Percentiles rank a stretch among this genome's conserved stretches.
These are phyloP conservation scores for Paelopatides confundens DNA, from an alignment of 53 echinoderm and acorn worm species.

Conservation along the genomic window DNA sequence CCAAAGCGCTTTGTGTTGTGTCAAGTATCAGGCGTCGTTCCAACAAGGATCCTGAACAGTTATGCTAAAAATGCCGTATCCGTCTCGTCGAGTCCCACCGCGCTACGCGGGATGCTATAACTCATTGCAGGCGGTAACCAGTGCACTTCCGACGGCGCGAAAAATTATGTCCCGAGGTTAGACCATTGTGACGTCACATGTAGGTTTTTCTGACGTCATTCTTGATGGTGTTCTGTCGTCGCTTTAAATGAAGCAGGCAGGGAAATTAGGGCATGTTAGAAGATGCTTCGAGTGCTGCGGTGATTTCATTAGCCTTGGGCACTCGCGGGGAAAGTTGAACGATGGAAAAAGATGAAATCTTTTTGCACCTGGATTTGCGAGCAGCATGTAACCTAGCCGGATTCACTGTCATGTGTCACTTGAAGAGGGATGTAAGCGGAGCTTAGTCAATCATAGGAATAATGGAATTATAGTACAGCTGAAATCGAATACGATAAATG, in stretches of 20 bases:
- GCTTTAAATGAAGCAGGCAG: constrained; percentile 41
- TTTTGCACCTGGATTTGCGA: constrained; percentile 31
- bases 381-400: constrained; percentile 22
- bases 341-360: neutral
- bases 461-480: neutral
- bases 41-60: neutral
- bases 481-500: constrained; percentile 3
- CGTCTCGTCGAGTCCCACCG: constrained; percentile 15
- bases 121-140: constrained; percentile 30
- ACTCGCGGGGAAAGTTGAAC: constrained; percentile 15
- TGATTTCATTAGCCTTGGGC: constrained; percentile 47
- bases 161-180: constrained; percentile 43
- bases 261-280: constrained; percentile 43
- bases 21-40: neutral
- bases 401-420: constrained; percentile 24
- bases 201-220: constrained; percentile 42
- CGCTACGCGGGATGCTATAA: constrained; percentile 37
- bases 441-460: constrained; percentile 7
- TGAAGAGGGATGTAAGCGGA: constrained; percentile 4
- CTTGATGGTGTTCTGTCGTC: constrained; percentile 38
- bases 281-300: neutral
- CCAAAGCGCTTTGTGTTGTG: neutral
- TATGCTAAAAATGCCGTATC: constrained; percentile 38
- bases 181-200: constrained; percentile 35
- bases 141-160: constrained; percentile 46